Base-by-base conservation (phyloP, 2,797 vertebrate genomes). In the Takifugu ocellatus region DNA sequence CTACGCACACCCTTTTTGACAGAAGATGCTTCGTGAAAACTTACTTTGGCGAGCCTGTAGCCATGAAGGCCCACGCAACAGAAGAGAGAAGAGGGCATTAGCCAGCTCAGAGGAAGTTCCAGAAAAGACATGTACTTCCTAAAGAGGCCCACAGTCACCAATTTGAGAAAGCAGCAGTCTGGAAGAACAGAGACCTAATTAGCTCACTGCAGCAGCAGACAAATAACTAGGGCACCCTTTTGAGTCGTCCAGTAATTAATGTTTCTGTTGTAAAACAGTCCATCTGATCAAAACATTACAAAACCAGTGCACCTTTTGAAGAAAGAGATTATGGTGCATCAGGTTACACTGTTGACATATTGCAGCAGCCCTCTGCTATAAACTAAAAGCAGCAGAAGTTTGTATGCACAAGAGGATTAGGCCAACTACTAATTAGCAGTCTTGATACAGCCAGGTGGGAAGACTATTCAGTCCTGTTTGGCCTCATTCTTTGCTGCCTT, bases 41-140 rank as follows among this genome's bases (percentile, higher is more conserved):
- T 92, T 81, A 99, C 96, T 93, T 88, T 93, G 83, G 94, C 96
- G 77, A 73, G 87, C 26, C 79, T 82, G 54, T 91, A 93, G 77
- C 94, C 92, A 42, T 78, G 48, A 44, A 78, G 79, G 25, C 88
- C 90, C 39, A 91, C 85, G 61, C 94, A 16, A 15, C 93, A 94
- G 84, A 90, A 88, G 0, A 91, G 84, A n/a, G 91, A 76, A 0
- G 76, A 76, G 7, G 89, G 70, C 17, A 80, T 80, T 29, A 95
- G 81, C 89, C 92, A 93, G 80, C 93, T 94, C 63, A 95, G 12
- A 11, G 91, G 94, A 50, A 96, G 83, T 53, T 99, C 97, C 68
- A 98, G 84, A 58, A 95, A 24, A 21, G 92, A 94, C 47, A 93
- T 36, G 71, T 98, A 98, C 70, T 98, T 99, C 74, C 95, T 92